phyloP scores from a whole-genome alignment of 2,888 invertebrate genomes.

The Nomada ferruginata region DNA sequence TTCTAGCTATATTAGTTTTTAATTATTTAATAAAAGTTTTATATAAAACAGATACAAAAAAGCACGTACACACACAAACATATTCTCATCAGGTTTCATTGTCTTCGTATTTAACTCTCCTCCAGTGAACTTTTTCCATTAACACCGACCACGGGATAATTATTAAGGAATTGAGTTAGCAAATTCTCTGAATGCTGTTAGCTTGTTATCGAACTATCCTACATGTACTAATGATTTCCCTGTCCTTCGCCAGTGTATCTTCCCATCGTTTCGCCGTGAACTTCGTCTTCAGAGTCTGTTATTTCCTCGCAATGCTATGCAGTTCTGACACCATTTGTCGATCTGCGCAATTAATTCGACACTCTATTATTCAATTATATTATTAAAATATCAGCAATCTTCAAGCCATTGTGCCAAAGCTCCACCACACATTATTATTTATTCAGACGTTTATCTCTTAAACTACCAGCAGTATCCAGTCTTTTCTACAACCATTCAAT shows the following conservation, averaged over 20 bases:
- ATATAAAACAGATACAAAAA: no score
- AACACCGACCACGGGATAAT: not conserved
- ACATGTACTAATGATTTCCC: slow-evolving; percentile 17
- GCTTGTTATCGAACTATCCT: slow-evolving; percentile 32
- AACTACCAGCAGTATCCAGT: not conserved
- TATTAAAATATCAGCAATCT: not conserved
- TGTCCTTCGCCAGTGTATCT: slow-evolving; percentile 22
- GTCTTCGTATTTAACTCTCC: not conserved
- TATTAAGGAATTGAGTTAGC: not conserved
- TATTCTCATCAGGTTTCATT: not conserved
- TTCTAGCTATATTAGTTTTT: no score
- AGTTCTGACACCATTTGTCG: slow-evolving; percentile 10
- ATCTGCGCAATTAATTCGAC: slow-evolving; percentile 24
- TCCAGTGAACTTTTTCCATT: not conserved
- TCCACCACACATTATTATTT: not conserved
- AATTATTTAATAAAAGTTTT: no score
- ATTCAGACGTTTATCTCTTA: not conserved
- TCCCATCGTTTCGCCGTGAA: slow-evolving; percentile 18
- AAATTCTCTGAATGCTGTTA: slow-evolving; percentile 31
- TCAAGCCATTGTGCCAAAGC: no score
- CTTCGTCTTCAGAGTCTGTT: slow-evolving; percentile 19
- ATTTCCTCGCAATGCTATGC: slow-evolving; percentile 16
- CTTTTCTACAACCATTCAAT: not conserved
- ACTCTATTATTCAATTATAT: not conserved
- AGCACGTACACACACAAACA: no score